Percentiles rank a stretch among this genome's conserved stretches.
Conservation (phyloP, 30 jellyfish, hydroid and myxozoan species). For the Hydractinia echinata region DNA sequence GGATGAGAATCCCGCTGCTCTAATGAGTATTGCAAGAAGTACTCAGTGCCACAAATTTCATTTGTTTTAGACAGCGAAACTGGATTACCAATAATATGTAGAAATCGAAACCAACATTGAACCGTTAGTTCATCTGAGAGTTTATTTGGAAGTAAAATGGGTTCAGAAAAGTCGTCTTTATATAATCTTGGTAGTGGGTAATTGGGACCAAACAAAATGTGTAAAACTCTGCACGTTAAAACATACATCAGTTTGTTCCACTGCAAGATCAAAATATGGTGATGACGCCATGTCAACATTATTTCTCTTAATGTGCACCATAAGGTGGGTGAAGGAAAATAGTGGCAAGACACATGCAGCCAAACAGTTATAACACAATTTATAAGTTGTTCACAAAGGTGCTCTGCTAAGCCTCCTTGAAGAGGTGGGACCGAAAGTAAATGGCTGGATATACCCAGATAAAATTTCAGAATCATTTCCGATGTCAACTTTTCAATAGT, state of each 20-base stretch:
- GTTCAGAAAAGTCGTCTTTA: conserved; percentile 38
- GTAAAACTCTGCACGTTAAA: conserved; percentile 55
- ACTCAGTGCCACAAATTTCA: conserved; percentile 54
- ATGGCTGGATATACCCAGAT: conserved; percentile 80
- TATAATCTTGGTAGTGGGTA: conserved; percentile 34
- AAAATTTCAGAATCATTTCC: conserved; percentile 70
- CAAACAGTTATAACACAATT: conserved; percentile 64
- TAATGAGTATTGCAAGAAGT: conserved; percentile 48
- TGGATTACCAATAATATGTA: conserved; percentile 87
- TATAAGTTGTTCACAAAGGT: conserved; percentile 82
- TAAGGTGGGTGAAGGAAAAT: conserved; percentile 89
- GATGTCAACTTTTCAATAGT: conserved; percentile 43
- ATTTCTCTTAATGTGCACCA: conserved; percentile 91
- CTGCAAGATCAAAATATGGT: conserved; percentile 63
- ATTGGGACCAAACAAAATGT: conserved; percentile 73
- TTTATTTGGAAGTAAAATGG: conserved; percentile 39
- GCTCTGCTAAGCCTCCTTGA: conserved; percentile 85
- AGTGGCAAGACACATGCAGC: conserved; percentile 64
- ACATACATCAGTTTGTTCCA: conserved; percentile 82
- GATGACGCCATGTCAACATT: conserved; percentile 88
- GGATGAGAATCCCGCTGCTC: conserved; percentile 83
- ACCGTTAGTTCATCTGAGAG: conserved; percentile 73
- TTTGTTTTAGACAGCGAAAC: conserved; percentile 57
- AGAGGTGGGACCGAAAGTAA: conserved; percentile 87
- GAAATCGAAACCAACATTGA: conserved; percentile 93